Conservation (phyloP, 2,797 vertebrate genomes). For the Phoeniculus purpureus region DNA sequence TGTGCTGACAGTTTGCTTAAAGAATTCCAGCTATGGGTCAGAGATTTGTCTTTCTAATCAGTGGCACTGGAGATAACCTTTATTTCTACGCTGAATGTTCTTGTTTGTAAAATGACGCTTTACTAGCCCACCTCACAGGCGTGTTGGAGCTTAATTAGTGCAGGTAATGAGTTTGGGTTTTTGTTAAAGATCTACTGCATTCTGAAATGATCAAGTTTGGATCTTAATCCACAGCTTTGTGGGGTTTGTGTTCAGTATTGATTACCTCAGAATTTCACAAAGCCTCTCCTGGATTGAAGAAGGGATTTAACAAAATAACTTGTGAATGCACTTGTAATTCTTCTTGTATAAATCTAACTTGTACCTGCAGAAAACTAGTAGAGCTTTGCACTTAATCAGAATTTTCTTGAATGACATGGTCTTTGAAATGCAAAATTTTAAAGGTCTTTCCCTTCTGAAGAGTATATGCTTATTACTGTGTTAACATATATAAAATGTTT, state of each 20-base stretch:
- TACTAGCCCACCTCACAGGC: constrained; percentile 28
- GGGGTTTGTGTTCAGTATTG: constrained; percentile 10
- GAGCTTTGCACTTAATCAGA: background rate
- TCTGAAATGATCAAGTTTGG: constrained; percentile 46
- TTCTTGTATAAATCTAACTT: background rate
- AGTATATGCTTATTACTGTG: constrained; percentile 27
- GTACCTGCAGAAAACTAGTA: background rate
- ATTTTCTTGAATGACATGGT: constrained; percentile 3
- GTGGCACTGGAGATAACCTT: constrained; percentile 43
- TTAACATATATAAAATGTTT: constrained; percentile 37
- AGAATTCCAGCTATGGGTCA: constrained; percentile 40
- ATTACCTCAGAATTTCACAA: constrained; percentile 16
- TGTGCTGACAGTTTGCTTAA: constrained; percentile 10
- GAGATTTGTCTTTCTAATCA: constrained; percentile 47
- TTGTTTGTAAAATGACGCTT: constrained; percentile 43
- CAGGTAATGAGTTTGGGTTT: constrained; percentile 43
- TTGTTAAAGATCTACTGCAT: constrained; percentile 47
- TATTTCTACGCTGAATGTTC: constrained; percentile 45
- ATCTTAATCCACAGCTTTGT: constrained; percentile 33
- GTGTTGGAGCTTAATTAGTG: constrained; percentile 52
- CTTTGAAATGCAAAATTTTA: constrained; percentile 56
- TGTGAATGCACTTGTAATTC: background rate
- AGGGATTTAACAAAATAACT: constrained; percentile 36
- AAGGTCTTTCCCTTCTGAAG: background rate
- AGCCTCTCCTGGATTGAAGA: constrained; percentile 18